A percentile compares a stretch with the other conserved stretches of the same genome.
These are phyloP conservation scores for Leucophora obtusa DNA, from an alignment of 2,888 invertebrate genomes.

Conservation along the genomic window DNA sequence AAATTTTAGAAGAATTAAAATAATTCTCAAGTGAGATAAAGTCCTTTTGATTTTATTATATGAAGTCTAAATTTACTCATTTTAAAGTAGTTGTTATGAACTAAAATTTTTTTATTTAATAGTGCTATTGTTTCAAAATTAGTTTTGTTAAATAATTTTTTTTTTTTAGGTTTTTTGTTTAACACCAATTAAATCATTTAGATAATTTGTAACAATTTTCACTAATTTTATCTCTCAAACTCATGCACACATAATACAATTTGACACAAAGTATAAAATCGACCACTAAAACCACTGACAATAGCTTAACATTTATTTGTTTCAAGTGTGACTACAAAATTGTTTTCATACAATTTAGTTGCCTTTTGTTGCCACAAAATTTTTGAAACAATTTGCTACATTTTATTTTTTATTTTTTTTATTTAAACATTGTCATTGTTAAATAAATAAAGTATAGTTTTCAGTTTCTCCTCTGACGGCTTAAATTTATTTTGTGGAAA, in stretches of 20 bases:
- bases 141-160: not conserved
- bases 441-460: constrained; percentile 7
- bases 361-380: constrained; percentile 36
- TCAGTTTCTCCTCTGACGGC: constrained; percentile 5
- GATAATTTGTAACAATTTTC: constrained; percentile 34
- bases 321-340: constrained; percentile 14
- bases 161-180: not conserved
- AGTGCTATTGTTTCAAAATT: not conserved
- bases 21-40: not conserved
- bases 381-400: constrained; percentile 35
- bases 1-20: not conserved
- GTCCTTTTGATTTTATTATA: too few relatives aligned
- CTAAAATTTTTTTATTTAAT: too few relatives aligned
- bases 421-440: constrained; percentile 43
- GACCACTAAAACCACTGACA: constrained; percentile 33
- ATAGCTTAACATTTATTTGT: constrained; percentile 7
- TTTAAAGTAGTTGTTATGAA: not conserved
- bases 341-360: constrained; percentile 24
- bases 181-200: constrained; percentile 34
- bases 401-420: constrained; percentile 2
- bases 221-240: not conserved
- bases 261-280: constrained; percentile 10
- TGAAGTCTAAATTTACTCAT: not conserved
- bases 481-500: constrained; percentile 1
- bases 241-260: not conserved